Evolutionary conservation across 2,797 vertebrate species (phyloP).

Genomic region (Falco berigora): DNA sequence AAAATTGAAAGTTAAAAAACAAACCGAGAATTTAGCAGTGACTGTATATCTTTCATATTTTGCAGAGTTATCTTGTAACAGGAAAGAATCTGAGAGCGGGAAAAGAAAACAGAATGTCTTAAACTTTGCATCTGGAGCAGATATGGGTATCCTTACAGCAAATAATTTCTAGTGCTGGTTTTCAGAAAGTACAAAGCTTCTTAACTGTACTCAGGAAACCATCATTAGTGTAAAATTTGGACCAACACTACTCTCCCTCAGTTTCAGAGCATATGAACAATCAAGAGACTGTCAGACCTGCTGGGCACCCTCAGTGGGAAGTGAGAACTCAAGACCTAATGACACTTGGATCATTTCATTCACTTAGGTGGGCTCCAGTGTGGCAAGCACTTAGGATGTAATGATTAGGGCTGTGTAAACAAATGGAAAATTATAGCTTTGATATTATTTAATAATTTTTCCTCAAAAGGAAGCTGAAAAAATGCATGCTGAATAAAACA

Average conservation of each 20-base stretch:
- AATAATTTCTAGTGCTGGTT: background rate
- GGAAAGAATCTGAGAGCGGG: background rate
- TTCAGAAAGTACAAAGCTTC: constrained; percentile 6
- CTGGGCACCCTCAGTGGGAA: constrained; percentile 10
- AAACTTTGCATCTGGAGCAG: background rate
- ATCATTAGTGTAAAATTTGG: background rate
- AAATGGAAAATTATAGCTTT: background rate
- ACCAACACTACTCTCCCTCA: background rate
- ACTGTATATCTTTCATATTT: background rate
- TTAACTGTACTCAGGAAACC: background rate
- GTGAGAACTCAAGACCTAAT: background rate
- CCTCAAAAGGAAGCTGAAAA: background rate
- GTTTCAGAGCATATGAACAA: background rate
- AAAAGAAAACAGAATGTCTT: background rate
- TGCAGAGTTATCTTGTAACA: background rate
- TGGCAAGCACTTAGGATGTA: background rate
- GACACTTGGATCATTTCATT: constrained; percentile 19
- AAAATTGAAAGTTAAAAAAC: background rate
- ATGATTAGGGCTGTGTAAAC: constrained; percentile 5
- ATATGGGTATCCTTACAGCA: background rate
- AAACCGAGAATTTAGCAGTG: background rate
- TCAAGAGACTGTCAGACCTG: background rate
- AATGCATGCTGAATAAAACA: background rate
- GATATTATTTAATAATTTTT: background rate
- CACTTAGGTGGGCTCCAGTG: background rate